phyloP scores from a whole-genome alignment of 2,113 vertebrate genomes.

The Tamias sibiricus region DNA sequence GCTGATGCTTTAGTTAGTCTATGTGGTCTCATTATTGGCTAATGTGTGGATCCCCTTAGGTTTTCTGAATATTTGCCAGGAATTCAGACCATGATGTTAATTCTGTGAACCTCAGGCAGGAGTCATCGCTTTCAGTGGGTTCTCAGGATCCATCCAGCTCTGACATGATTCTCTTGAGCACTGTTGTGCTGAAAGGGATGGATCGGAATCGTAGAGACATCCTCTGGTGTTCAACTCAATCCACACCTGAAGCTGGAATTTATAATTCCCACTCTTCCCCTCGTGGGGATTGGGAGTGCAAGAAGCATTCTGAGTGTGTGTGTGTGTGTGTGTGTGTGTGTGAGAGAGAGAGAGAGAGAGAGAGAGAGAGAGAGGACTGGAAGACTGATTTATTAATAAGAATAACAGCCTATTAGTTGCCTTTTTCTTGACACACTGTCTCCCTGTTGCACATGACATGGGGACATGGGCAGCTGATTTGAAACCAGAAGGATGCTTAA shows the following conservation, averaged over 20 bases:
- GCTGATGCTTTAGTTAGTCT: conserved; percentile 31
- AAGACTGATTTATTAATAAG: background rate
- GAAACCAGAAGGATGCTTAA: background rate
- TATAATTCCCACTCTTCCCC: background rate
- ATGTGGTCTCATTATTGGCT: conserved; percentile 16
- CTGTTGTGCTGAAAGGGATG: background rate
- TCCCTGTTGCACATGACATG: background rate
- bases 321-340: background rate
- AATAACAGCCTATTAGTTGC: background rate
- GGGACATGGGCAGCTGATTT: background rate
- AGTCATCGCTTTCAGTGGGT: background rate
- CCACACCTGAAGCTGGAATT: background rate
- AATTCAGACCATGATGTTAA: background rate
- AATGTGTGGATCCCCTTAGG: conserved; percentile 53
- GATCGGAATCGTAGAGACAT: background rate
- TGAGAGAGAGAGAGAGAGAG: too few relatives aligned
- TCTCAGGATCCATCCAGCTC: background rate
- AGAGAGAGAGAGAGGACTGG: too few relatives aligned
- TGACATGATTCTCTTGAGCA: background rate
- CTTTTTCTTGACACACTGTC: background rate
- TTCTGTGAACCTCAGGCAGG: background rate
- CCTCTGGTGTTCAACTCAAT: background rate
- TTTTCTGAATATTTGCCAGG: conserved; percentile 57
- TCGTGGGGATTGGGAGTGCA: background rate
- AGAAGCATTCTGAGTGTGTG: background rate